Evolutionary conservation across 2,888 invertebrate genomes (phyloP).

Genomic region (Hipparchia semele): DNA sequence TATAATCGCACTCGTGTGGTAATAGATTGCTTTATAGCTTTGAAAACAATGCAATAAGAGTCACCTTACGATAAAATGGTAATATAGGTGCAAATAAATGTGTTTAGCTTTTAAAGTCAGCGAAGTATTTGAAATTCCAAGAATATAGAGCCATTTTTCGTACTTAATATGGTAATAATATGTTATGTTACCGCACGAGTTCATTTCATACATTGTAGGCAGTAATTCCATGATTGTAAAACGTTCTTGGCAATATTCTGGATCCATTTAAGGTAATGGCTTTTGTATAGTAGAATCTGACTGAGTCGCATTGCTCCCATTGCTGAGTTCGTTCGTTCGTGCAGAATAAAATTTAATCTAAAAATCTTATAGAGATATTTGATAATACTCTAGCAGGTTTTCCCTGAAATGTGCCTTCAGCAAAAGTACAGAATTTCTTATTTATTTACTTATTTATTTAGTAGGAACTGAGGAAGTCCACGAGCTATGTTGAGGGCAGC

Average conservation of each 20-base stretch:
- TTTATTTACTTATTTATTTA: no score
- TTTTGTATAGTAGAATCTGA: constrained; percentile 21
- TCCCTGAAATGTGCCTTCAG: no score
- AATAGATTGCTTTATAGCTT: no score
- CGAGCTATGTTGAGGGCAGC: no score
- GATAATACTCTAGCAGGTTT: no score
- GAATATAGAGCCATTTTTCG: not conserved
- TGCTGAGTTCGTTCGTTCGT: not conserved
- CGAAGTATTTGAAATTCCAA: not conserved
- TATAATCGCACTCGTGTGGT: no score
- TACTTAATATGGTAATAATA: not conserved
- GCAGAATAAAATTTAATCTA: constrained; percentile 17
- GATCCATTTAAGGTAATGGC: constrained; percentile 21
- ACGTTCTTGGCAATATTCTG: constrained; percentile 16
- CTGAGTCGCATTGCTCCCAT: not conserved
- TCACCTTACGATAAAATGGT: no score
- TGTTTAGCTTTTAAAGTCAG: not conserved
- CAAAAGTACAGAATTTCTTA: no score
- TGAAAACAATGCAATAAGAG: no score
- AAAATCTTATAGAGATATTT: not conserved
- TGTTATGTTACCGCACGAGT: constrained; percentile 15
- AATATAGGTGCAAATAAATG: no score
- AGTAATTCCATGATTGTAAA: constrained; percentile 17
- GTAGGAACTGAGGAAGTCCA: no score
- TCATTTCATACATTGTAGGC: constrained; percentile 13